Conservation (phyloP, 2,113 vertebrate genomes). For the Urocynchramus pylzowi region DNA sequence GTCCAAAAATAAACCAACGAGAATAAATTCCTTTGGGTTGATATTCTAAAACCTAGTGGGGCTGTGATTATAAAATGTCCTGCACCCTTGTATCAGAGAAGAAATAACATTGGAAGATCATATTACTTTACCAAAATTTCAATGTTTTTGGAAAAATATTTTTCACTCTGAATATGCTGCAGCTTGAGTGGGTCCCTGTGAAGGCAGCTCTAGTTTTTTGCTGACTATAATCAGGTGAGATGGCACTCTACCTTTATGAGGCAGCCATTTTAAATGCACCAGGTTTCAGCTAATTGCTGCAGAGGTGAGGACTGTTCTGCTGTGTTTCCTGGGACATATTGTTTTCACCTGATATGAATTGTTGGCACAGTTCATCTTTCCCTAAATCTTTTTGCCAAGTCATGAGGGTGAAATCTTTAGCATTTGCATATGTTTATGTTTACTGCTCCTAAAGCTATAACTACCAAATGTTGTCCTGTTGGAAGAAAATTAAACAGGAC, state of each 20-base stretch:
- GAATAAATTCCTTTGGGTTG: background rate
- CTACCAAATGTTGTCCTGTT: background rate
- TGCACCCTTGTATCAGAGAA: background rate
- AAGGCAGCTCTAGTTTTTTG: background rate
- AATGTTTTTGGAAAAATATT: background rate
- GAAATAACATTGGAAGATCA: background rate
- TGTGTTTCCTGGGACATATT: background rate
- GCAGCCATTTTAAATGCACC: background rate
- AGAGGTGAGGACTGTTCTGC: background rate
- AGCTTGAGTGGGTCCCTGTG: background rate
- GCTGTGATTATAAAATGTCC: background rate
- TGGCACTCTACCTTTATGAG: background rate
- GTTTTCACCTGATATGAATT: background rate
- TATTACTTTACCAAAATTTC: background rate
- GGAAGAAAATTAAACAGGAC: background rate
- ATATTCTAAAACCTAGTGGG: background rate
- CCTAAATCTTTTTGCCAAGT: background rate
- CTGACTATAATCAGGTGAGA: background rate
- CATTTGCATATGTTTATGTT: background rate
- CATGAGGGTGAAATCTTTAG: background rate
- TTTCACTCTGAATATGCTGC: background rate
- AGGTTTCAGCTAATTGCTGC: background rate
- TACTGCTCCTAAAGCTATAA: background rate
- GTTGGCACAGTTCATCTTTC: background rate
- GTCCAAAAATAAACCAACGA: background rate